A percentile compares a stretch with the other conserved stretches of the same genome.
Evolutionary conservation across 2,797 vertebrate genomes (phyloP).

Genomic region (Delichon dasypus): DNA sequence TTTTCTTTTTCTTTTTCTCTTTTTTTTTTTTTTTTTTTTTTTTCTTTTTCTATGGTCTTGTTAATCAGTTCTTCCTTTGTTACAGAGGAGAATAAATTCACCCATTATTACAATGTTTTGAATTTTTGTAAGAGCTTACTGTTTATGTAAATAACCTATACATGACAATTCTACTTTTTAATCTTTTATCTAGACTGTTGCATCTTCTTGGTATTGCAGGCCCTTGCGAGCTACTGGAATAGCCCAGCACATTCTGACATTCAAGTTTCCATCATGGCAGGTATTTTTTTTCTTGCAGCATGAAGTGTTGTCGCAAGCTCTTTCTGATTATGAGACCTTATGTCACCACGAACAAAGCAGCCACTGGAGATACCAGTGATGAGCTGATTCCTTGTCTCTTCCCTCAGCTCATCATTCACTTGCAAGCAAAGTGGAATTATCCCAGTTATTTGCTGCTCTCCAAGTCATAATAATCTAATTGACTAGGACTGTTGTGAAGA

Average conservation of each 20-base stretch:
- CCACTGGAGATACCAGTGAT: background rate
- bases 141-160: background rate
- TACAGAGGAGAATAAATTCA: background rate
- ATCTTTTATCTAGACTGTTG: background rate
- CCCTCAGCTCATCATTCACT: background rate
- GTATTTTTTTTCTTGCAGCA: background rate
- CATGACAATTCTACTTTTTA: background rate
- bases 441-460: background rate
- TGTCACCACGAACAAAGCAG: background rate
- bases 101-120: background rate
- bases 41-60: background rate
- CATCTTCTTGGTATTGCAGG: background rate
- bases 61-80: background rate
- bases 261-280: background rate
- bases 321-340: background rate
- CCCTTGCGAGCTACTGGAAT: background rate
- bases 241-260: background rate
- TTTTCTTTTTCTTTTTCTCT: no score
- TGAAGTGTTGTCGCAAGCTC: background rate
- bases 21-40: accelerated
- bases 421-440: background rate
- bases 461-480: background rate
- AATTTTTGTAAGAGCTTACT: background rate
- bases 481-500: background rate
- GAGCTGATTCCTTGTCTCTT: background rate